Conservation (phyloP, 2,888 invertebrate species). For the Hesperia comma region DNA sequence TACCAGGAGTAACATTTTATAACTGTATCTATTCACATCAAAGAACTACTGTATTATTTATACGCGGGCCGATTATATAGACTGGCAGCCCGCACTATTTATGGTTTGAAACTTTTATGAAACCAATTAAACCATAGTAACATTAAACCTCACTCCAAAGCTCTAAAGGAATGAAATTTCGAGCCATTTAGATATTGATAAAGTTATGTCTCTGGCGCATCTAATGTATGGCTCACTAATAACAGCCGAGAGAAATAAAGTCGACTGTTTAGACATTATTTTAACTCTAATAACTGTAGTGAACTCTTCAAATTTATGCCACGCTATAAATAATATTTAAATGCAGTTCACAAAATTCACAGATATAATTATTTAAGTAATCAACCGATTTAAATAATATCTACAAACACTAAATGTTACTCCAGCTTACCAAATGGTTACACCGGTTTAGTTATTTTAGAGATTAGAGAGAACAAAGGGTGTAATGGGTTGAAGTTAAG, state of each 20-base stretch:
- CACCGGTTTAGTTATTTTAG: too few species aligned
- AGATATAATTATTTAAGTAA: too few species aligned
- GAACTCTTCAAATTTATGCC: too few species aligned
- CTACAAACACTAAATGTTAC: too few species aligned
- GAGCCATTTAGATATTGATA: slow-evolving; percentile 68
- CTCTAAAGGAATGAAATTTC: slow-evolving; percentile 49
- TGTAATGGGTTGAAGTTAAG: too few species aligned
- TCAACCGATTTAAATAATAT: too few species aligned
- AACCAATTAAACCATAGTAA: slow-evolving; percentile 62
- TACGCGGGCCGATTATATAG: slow-evolving; percentile 15
- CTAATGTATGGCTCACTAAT: neutral
- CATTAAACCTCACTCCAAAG: slow-evolving; percentile 47
- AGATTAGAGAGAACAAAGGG: too few species aligned
- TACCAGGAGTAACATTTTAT: neutral
- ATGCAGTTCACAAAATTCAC: too few species aligned
- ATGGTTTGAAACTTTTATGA: slow-evolving; percentile 50
- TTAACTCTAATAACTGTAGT: neutral
- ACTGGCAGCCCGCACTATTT: slow-evolving; percentile 33
- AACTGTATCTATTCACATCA: slow-evolving; percentile 14
- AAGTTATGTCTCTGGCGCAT: slow-evolving; percentile 35
- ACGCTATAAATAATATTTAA: too few species aligned
- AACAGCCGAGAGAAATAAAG: neutral
- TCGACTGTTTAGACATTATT: neutral
- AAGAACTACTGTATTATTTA: slow-evolving; percentile 33
- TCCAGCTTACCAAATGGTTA: too few species aligned